phyloP scores from a whole-genome alignment of 2,888 invertebrate genomes.

The Callinectes sapidus region DNA sequence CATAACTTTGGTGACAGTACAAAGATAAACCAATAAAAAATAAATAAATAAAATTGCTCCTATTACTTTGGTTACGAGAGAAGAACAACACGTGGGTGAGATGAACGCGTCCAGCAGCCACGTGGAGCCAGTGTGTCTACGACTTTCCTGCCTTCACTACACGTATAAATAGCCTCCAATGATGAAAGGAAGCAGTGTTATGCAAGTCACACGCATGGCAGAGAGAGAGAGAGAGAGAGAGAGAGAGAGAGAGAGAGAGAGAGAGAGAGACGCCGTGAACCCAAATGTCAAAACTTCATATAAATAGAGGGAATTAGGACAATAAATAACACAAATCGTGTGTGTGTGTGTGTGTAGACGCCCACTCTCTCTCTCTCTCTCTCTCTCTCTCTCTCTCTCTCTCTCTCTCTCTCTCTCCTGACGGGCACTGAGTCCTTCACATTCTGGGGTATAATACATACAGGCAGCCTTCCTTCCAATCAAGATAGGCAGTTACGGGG shows the following conservation, averaged over 20 bases:
- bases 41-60: too few species aligned
- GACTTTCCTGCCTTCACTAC: neutral
- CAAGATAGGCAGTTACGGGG: neutral
- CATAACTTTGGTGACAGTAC: too few species aligned
- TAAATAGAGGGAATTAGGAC: neutral
- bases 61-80: neutral
- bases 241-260: slow-evolving; percentile 38
- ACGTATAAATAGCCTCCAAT: neutral
- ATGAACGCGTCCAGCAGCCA: neutral
- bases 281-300: neutral
- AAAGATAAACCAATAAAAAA: too few species aligned
- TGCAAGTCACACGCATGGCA: neutral
- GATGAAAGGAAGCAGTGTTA: neutral
- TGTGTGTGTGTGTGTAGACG: too few species aligned
- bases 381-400: too few species aligned
- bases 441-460: neutral
- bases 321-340: neutral
- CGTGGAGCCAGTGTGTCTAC: neutral
- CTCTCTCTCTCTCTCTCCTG: neutral
- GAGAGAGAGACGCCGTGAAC: neutral
- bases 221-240: slow-evolving; percentile 47
- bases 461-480: neutral
- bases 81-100: neutral
- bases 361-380: too few species aligned
- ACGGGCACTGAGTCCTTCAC: neutral